A percentile compares a stretch with the other conserved stretches of the same genome.
phyloP scores from a whole-genome alignment of 2,113 vertebrate genomes.

The Platichthys flesus region DNA sequence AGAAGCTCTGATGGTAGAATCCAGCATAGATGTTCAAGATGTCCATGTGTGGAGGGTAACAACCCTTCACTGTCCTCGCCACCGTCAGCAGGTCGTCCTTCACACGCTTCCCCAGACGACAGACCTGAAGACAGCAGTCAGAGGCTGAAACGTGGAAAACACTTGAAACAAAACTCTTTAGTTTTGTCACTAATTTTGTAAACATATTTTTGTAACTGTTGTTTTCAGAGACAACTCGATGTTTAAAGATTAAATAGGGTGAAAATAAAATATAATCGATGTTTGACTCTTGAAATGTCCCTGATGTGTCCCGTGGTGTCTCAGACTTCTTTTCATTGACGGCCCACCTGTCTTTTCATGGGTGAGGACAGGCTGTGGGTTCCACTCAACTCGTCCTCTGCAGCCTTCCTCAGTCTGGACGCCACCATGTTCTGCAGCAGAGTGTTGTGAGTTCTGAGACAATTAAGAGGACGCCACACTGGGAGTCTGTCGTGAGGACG shows the following conservation, averaged over 20 bases:
- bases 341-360: conserved; percentile 78
- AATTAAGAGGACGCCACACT: conserved; percentile 80
- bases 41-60: conserved; percentile 84
- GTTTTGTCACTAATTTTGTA: too few relatives aligned
- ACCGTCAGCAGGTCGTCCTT: conserved; percentile 86
- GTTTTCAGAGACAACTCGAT: too few relatives aligned
- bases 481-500: conserved; percentile 30
- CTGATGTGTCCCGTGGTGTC: background rate
- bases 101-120: conserved; percentile 83
- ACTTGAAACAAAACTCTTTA: too few relatives aligned
- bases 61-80: conserved; percentile 76
- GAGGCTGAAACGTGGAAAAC: background rate
- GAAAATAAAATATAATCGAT: too few relatives aligned
- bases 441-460: conserved; percentile 81
- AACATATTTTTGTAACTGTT: too few relatives aligned
- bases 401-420: conserved; percentile 74
- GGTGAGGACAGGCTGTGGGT: conserved; percentile 61
- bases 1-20: conserved; percentile 86
- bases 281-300: background rate
- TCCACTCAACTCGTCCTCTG: background rate
- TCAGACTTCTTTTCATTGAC: too few relatives aligned
- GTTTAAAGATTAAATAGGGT: too few relatives aligned
- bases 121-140: conserved; percentile 38
- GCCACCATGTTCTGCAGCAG: conserved; percentile 76
- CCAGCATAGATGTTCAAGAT: conserved; percentile 84